Evolutionary conservation across 2,888 invertebrate genomes (phyloP).

Genomic region (Scaptomyza caliginosa): DNA sequence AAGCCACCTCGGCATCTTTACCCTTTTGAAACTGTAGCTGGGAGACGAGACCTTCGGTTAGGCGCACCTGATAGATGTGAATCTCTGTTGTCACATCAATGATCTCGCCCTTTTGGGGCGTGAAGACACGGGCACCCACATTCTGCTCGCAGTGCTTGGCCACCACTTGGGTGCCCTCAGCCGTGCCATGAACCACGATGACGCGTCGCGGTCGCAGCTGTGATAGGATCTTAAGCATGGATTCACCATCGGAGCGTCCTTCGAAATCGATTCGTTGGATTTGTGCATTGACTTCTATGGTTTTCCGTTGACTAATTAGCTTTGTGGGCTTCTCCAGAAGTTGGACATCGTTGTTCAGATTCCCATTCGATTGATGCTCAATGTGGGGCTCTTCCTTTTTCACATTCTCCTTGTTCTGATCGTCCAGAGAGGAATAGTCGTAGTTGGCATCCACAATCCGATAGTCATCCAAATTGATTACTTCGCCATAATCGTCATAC

Average conservation of each 20-base stretch:
- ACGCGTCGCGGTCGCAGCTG: constrained; percentile 92
- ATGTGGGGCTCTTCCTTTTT: constrained; percentile 75
- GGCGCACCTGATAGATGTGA: constrained; percentile 97
- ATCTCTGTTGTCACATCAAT: constrained; percentile 99
- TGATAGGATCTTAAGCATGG: constrained; percentile 91
- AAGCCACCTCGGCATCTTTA: constrained; percentile 97
- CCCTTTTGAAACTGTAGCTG: constrained; percentile 93
- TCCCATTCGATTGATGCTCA: constrained; percentile 62
- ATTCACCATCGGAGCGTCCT: constrained; percentile 95
- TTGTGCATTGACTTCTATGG: constrained; percentile 92
- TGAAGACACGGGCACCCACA: constrained; percentile 91
- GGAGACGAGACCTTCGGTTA: constrained; percentile 96
- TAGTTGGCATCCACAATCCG: constrained; percentile 89
- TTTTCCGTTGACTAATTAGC: constrained; percentile 90
- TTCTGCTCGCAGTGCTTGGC: constrained; percentile 88
- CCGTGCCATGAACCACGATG: constrained; percentile 90
- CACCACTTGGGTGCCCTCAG: constrained; percentile 88
- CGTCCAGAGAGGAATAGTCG: constrained; percentile 63
- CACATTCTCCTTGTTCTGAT: constrained; percentile 82
- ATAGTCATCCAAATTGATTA: constrained; percentile 96
- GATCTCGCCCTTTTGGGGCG: constrained; percentile 91
- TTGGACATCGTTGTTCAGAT: constrained; percentile 69
- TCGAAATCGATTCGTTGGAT: constrained; percentile 98
- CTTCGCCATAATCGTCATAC: constrained; percentile 98
- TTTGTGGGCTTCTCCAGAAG: constrained; percentile 94